These are phyloP conservation scores for Rhineura floridana DNA, from an alignment of 2,113 vertebrate species.

Conservation along the genomic window DNA sequence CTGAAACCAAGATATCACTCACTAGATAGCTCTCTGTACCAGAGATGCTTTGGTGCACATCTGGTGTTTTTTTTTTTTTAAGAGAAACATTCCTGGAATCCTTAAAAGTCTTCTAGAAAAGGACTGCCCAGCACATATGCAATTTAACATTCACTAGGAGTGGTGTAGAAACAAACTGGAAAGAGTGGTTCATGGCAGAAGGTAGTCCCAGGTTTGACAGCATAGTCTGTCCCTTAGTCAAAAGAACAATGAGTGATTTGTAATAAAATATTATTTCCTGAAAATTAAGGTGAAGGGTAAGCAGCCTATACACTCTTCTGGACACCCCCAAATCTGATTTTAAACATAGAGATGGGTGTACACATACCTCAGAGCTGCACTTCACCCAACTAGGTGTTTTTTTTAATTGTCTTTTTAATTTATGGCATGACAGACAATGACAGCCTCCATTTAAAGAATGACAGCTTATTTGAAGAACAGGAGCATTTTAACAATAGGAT, in stretches of 20 bases:
- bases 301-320: not conserved
- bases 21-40: not conserved
- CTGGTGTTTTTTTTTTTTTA: not conserved
- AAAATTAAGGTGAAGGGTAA: not conserved
- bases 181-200: not conserved
- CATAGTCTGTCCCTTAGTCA: not conserved
- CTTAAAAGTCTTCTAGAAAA: not conserved
- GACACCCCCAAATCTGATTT: too few species aligned
- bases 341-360: too few species aligned
- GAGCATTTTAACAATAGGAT: too few species aligned
- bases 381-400: too few species aligned
- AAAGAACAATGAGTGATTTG: not conserved
- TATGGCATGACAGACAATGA: too few species aligned
- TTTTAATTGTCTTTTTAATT: too few species aligned
- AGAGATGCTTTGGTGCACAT: not conserved
- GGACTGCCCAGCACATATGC: not conserved
- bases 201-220: not conserved
- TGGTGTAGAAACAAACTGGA: not conserved
- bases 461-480: too few species aligned
- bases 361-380: too few species aligned
- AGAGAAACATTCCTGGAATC: not conserved
- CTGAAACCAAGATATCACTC: not conserved
- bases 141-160: not conserved
- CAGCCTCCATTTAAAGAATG: too few species aligned
- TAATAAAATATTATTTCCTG: not conserved